phyloP scores from a whole-genome alignment of 2,797 vertebrate genomes.

The Acanthornis magna region DNA sequence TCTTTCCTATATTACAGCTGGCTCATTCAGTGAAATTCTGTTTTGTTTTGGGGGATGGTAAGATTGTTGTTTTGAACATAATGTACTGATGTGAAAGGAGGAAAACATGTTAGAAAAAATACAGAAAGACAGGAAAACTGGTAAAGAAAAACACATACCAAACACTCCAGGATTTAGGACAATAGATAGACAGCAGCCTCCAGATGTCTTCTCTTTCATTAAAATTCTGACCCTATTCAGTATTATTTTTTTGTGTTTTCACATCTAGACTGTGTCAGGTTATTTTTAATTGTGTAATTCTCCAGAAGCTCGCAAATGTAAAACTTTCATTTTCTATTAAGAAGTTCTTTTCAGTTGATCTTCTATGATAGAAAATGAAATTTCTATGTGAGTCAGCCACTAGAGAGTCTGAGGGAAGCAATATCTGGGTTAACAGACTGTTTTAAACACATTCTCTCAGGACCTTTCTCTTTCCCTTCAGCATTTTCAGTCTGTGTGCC shows the following conservation, averaged over 20 bases:
- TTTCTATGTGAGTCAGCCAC: slow-evolving; percentile 37
- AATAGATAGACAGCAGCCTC: neutral
- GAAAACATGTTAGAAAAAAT: neutral
- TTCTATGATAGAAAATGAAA: slow-evolving; percentile 57
- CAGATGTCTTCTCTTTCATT: neutral
- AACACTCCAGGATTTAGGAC: neutral
- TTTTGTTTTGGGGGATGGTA: neutral
- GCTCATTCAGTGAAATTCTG: neutral
- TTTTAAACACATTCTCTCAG: slow-evolving; percentile 4
- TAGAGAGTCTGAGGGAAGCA: slow-evolving; percentile 6
- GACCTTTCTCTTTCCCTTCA: neutral
- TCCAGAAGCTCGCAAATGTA: neutral
- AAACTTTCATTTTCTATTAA: slow-evolving; percentile 52
- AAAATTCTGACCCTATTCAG: neutral
- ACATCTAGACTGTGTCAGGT: neutral
- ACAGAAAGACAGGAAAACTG: neutral
- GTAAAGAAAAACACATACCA: neutral
- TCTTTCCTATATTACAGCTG: neutral
- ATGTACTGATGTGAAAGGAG: neutral
- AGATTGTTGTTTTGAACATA: neutral
- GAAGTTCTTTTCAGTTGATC: slow-evolving; percentile 39
- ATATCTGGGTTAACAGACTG: slow-evolving; percentile 35
- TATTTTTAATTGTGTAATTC: slow-evolving; percentile 49
- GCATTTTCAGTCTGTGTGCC: slow-evolving; percentile 10
- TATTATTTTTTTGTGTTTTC: neutral